Evolutionary conservation across 2,113 vertebrate genomes (phyloP).

Genomic region (Petaurus breviceps): DNA sequence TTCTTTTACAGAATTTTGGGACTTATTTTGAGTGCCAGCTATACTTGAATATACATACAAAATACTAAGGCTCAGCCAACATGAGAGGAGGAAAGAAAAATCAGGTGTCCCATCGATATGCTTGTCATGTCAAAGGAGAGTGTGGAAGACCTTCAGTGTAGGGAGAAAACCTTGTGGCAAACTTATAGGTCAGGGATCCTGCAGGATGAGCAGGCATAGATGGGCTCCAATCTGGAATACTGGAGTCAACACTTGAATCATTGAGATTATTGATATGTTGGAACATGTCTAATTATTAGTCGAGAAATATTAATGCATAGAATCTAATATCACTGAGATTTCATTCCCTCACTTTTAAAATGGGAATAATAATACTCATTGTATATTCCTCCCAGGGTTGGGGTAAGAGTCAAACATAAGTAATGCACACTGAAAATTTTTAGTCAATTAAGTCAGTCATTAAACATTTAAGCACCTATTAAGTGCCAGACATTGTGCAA

Average conservation of each 20-base stretch:
- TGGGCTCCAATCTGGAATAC: background rate
- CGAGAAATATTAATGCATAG: background rate
- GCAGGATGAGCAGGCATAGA: background rate
- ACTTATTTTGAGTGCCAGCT: background rate
- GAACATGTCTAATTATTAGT: background rate
- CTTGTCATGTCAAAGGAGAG: background rate
- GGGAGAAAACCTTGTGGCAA: background rate
- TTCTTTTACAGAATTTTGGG: background rate
- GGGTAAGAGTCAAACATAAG: too few species aligned
- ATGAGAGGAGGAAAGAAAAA: background rate
- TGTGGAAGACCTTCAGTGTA: background rate
- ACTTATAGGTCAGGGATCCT: background rate
- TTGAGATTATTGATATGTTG: background rate
- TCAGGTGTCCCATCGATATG: background rate
- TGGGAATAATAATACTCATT: background rate
- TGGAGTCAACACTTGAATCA: background rate
- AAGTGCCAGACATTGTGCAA: background rate
- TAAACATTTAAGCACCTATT: background rate
- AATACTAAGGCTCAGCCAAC: background rate
- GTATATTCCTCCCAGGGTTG: background rate
- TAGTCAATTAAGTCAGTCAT: background rate
- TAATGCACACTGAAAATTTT: background rate
- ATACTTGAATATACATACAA: background rate
- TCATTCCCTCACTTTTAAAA: background rate
- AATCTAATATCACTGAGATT: background rate